Percentiles rank a stretch among this genome's conserved stretches.
Evolutionary conservation across 2,113 vertebrate genomes (phyloP).

Genomic region (Triplophysa siluroides): DNA sequence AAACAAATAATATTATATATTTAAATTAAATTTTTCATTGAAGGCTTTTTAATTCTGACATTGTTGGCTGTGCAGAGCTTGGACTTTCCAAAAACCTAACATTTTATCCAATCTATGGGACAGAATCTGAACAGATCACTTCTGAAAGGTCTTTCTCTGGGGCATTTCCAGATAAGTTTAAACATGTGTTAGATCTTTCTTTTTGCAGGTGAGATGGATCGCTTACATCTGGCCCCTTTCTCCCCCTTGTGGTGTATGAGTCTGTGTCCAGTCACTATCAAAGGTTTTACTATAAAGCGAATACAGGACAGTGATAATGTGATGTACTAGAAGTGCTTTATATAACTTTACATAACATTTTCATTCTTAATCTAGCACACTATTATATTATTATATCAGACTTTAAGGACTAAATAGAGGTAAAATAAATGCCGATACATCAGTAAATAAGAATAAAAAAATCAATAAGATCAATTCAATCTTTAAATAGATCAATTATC

Average conservation of each 20-base stretch:
- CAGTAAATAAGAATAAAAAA: no score
- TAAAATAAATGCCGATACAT: not conserved
- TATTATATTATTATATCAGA: constrained; percentile 1
- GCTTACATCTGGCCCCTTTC: constrained; percentile 61
- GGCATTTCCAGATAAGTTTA: constrained; percentile 47
- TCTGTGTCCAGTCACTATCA: constrained; percentile 43
- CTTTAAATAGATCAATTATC: no score
- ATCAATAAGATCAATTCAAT: no score
- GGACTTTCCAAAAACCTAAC: not conserved
- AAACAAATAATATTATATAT: no score
- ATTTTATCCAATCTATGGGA: not conserved
- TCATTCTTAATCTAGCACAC: constrained; percentile 55
- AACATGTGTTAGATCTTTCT: constrained; percentile 35
- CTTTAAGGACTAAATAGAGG: no score
- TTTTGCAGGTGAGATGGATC: constrained; percentile 4
- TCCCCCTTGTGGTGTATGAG: constrained; percentile 70
- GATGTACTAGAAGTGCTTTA: constrained; percentile 52
- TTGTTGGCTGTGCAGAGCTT: not conserved
- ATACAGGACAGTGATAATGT: constrained; percentile 58
- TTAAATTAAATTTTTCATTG: no score
- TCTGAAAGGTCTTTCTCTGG: constrained; percentile 20
- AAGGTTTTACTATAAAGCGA: constrained; percentile 63
- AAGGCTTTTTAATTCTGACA: not conserved
- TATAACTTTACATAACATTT: constrained; percentile 60
- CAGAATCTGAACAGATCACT: not conserved